A percentile compares a stretch with the other conserved stretches of the same genome.
Conservation (phyloP, 2,888 invertebrate species). For the Camponotus fellah region DNA sequence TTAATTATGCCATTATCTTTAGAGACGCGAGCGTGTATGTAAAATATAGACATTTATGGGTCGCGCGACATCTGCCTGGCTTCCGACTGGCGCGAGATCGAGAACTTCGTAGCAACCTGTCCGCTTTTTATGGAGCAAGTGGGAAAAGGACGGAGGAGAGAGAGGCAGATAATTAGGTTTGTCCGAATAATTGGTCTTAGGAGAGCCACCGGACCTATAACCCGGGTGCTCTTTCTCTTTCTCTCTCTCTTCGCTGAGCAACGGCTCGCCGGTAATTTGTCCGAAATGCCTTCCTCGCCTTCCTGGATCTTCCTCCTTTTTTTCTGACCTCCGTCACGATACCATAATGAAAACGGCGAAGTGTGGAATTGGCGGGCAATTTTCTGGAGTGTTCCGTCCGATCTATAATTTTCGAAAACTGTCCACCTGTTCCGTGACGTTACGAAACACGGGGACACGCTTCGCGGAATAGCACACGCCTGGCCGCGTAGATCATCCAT, state of each 20-base stretch:
- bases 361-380: slow-evolving; percentile 57
- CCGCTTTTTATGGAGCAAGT: slow-evolving; percentile 52
- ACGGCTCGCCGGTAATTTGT: slow-evolving; percentile 58
- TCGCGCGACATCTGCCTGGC: slow-evolving; percentile 64
- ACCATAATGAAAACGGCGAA: slow-evolving; percentile 56
- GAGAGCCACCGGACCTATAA: slow-evolving; percentile 54
- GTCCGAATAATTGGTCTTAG: slow-evolving; percentile 67
- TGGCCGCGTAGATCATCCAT: slow-evolving; percentile 28
- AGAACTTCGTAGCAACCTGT: slow-evolving; percentile 58
- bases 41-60: slow-evolving; percentile 58
- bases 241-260: slow-evolving; percentile 40
- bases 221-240: slow-evolving; percentile 17
- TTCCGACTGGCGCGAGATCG: slow-evolving; percentile 58
- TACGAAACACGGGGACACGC: slow-evolving; percentile 48
- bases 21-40: slow-evolving; percentile 14
- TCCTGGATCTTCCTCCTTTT: slow-evolving; percentile 49
- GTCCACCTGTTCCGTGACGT: slow-evolving; percentile 55
- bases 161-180: slow-evolving; percentile 61
- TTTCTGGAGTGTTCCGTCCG: slow-evolving; percentile 42
- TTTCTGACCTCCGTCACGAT: slow-evolving; percentile 48
- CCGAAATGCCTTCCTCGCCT: slow-evolving; percentile 58
- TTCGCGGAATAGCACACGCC: slow-evolving; percentile 48
- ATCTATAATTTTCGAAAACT: slow-evolving; percentile 55
- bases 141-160: slow-evolving; percentile 34
- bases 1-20: slow-evolving; percentile 47